Conservation (phyloP, 2,113 vertebrate genomes). For the Puffinus mauretanicus region DNA sequence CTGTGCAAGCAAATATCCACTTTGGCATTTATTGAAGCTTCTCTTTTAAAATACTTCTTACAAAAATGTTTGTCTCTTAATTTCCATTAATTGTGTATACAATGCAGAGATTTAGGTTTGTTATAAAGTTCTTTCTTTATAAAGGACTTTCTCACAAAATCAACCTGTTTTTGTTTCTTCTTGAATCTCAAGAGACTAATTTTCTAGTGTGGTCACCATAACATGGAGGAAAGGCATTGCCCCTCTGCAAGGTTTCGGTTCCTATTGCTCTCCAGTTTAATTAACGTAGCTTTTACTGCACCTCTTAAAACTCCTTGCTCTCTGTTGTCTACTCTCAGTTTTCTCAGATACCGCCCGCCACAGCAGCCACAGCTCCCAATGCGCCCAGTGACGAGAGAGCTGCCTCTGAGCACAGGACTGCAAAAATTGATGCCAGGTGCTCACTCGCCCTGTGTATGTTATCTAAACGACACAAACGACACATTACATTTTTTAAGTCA, state of each 20-base stretch:
- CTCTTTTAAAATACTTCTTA: background rate
- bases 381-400: rapidly evolving
- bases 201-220: background rate
- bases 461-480: background rate
- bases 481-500: background rate
- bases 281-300: background rate
- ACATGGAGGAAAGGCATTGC: background rate
- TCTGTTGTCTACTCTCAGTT: background rate
- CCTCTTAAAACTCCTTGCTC: background rate
- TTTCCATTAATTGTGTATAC: background rate
- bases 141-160: background rate
- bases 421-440: background rate
- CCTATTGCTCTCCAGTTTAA: background rate
- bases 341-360: background rate
- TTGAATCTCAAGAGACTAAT: background rate
- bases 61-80: background rate
- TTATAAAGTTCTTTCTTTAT: background rate
- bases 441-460: background rate
- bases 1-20: background rate
- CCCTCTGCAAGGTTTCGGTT: background rate
- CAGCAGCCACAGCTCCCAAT: background rate
- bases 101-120: background rate
- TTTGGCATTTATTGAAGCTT: background rate
- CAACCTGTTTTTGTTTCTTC: background rate
- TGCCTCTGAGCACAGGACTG: background rate